Evolutionary conservation across 2,113 vertebrate species (phyloP), one percentile per base, ranked within the genome.

Genomic region (Sceloporus tristichus): DNA sequence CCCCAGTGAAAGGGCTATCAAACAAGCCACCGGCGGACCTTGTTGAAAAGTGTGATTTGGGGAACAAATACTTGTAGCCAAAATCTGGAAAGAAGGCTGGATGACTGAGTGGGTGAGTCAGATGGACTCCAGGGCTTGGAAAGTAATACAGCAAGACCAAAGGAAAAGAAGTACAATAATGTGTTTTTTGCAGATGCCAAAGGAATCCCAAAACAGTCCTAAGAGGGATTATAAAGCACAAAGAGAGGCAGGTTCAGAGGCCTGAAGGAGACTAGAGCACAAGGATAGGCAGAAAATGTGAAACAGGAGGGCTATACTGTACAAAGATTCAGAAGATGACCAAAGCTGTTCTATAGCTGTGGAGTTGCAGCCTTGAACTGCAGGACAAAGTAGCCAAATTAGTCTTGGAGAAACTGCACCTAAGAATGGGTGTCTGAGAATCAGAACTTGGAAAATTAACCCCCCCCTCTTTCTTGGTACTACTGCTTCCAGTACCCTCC

Each of bases 101-200:
- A 62, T 62, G 59, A 62, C 59, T 16, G 18, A 77, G 59, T 27
- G 65, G 56, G n/a, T 62, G 21, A 62, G 62, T 70, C 1, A 21
- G 14, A 19, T 27, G 38, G 42, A 56, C 0, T 54, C 14, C 13
- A 3, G 13, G 65, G 42, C 27, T 42, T 65, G 71, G 71, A 21
- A 53, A 10, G 38, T 71, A 75, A 42, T 18, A 62, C 59, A 18
- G 73, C 34, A 77, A 85, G 79, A 65, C 70, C 29, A 29, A 11
- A 59, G 53, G 56, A 34, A 56, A 19, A 29, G 34, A 68, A n/a
- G 23, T 65, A 70, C 9, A 85, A 79, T 53, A 38, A 62, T 91
- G 54, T 7, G 0, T 0, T 25, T 29, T 0, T 0, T n/a, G 48
- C 40, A 9, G 59, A 34, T 38, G 56, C 21, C 71, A 21, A 29